A percentile compares a stretch with the other conserved stretches of the same genome.
These are phyloP conservation scores for Platycnemis pennipes DNA, from an alignment of 2,888 invertebrate genomes.

Conservation along the genomic window DNA sequence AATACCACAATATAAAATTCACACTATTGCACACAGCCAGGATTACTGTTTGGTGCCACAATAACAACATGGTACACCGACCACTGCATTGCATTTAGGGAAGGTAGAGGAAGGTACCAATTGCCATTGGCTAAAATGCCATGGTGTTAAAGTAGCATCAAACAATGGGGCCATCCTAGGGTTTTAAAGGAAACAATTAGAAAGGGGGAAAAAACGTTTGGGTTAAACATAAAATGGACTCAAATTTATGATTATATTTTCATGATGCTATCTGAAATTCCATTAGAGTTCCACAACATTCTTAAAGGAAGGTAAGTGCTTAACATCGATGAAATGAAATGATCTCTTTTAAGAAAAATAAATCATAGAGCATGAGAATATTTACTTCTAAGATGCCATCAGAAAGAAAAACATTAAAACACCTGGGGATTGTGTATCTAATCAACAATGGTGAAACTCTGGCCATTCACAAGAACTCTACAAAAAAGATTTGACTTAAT, in stretches of 20 bases:
- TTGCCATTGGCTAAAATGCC: neutral
- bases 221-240: neutral
- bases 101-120: neutral
- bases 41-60: neutral
- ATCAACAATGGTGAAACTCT: neutral
- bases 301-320: neutral
- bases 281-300: neutral
- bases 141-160: no score
- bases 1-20: neutral
- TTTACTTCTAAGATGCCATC: neutral
- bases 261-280: no score
- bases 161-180: neutral
- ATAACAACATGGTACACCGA: neutral
- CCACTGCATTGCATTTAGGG: neutral
- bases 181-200: neutral
- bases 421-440: neutral
- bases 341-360: neutral
- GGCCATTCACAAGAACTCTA: neutral
- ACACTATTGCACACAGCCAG: neutral
- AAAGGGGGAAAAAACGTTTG: neutral
- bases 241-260: no score
- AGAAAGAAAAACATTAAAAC: neutral
- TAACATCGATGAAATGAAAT: neutral
- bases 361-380: neutral
- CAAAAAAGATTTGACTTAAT: neutral